A percentile compares a stretch with the other conserved stretches of the same genome.
Evolutionary conservation across 2,113 vertebrate species (phyloP).

Genomic region (Mirounga angustirostris): DNA sequence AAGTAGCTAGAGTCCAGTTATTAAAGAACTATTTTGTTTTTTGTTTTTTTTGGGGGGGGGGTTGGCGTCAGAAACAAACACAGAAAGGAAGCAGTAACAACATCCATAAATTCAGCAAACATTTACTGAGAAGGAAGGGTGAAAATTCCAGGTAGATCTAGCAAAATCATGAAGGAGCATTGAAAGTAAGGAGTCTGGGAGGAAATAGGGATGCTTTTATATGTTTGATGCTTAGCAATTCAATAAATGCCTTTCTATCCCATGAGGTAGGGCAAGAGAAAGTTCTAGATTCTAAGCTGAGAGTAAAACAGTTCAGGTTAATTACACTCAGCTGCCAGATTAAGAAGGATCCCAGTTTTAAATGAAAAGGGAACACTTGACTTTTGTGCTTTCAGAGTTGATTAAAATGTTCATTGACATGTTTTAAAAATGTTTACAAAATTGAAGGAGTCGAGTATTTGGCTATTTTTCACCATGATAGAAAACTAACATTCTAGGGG

Average conservation of each 20-base stretch:
- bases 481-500: neutral
- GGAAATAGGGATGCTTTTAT: neutral
- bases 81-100: neutral
- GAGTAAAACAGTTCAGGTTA: neutral
- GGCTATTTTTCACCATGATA: neutral
- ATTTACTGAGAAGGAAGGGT: neutral
- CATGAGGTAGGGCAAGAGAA: neutral
- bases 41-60: no score
- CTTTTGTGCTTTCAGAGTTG: slow-evolving; percentile 25
- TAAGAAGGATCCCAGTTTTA: neutral
- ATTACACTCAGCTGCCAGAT: neutral
- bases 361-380: slow-evolving; percentile 17
- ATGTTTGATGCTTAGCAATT: neutral
- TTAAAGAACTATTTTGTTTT: neutral
- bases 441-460: neutral
- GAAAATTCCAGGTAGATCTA: neutral
- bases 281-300: neutral
- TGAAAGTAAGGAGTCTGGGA: neutral
- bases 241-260: neutral
- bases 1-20: neutral
- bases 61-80: neutral
- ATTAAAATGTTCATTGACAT: slow-evolving; percentile 17
- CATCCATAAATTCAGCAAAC: neutral
- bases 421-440: slow-evolving; percentile 30
- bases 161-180: neutral